Base-by-base conservation (phyloP, 2,797 vertebrate species). In the Lemur catta region DNA sequence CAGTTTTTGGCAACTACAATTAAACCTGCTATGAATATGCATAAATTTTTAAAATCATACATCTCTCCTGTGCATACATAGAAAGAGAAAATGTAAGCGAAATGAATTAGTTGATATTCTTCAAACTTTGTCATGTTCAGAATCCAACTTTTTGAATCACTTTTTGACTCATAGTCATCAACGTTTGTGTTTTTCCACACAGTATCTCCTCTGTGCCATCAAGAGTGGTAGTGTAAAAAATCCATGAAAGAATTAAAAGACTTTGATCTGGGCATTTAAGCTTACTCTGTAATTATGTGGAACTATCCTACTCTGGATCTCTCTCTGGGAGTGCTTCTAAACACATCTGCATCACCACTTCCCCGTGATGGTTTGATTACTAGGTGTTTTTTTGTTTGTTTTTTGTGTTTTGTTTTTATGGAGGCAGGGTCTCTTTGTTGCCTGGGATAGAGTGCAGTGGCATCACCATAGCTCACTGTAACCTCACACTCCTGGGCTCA, bases 121-220 rank as follows among this genome's bases (percentile, higher is more conserved):
- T 94, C 80, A 89, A 95, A 89, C 7, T 63, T 93, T n/a, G 76
- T 93, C 63, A 87, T 35, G 14, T 57, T 86, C 35, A 90, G 71
- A 93, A 24, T 91, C 17, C 57, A 94, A 63, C 48, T 75, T 43
- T 46, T 86, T 65, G 28, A 67, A 59, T 90, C 48, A 38, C n/a
- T 93, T 87, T 92, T 91, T 82, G 71, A 80, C 28, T 93, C n/a
- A 59, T 26, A 78, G n/a, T 72, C 38, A 41, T 55, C 63, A 33
- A 13, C 61, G 5, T 94, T 63, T 78, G 57, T 6, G 30, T 87
- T 67, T 80, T 91, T 5, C 43, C 43, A 80, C 30, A 35, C 11
- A 74, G 0, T 35, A 13, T 57, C 13, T 59, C 30, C 35, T 78
- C 69, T 59, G 4, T 75, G 35, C 76, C 61, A 86, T 50, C n/a